phyloP scores from a whole-genome alignment of 2,113 vertebrate genomes.

The Todiramphus saurophagus region DNA sequence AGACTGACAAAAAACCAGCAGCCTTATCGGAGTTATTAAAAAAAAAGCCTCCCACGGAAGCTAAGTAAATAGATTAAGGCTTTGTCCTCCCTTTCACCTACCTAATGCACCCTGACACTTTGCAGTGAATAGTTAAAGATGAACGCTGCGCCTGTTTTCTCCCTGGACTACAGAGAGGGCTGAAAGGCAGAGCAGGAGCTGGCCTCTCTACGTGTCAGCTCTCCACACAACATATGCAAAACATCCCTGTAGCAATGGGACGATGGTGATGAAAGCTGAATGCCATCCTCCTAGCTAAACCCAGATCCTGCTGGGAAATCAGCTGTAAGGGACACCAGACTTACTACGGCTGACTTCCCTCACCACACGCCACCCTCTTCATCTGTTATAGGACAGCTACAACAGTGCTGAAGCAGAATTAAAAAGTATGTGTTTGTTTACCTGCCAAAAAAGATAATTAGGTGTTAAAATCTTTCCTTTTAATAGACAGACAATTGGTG shows the following conservation, averaged over 20 bases:
- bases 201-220: neutral
- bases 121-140: neutral
- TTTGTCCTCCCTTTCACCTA: neutral
- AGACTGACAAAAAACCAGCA: neutral
- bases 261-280: neutral
- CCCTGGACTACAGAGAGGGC: neutral
- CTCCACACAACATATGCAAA: neutral
- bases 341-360: neutral
- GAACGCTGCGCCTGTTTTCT: neutral
- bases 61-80: neutral
- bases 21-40: neutral
- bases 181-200: neutral
- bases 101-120: neutral
- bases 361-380: neutral
- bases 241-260: slow-evolving; percentile 1
- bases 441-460: neutral
- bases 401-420: neutral
- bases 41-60: neutral
- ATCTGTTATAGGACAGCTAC: neutral
- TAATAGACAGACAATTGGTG: neutral
- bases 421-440: neutral
- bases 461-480: neutral
- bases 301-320: neutral
- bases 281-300: neutral
- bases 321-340: neutral